phyloP scores from a whole-genome alignment of 2,888 invertebrate genomes.

The Sesia apiformis region DNA sequence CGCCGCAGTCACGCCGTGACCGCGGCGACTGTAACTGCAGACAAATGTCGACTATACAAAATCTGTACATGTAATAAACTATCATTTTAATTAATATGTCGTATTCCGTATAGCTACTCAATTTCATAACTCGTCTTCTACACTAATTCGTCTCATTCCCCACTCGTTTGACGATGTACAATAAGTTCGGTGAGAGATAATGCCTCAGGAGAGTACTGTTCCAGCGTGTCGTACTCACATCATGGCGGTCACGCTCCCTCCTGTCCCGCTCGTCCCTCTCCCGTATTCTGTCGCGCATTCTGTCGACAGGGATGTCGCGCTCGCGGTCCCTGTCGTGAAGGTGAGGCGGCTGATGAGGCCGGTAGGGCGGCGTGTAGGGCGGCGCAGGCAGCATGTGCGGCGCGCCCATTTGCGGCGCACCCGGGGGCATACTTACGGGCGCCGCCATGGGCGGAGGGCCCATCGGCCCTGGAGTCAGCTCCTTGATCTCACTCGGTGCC shows the following conservation, averaged over 20 bases:
- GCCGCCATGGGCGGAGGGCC: conserved; percentile 19
- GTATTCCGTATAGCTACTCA: too few relatives aligned
- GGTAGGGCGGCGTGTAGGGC: conserved; percentile 38
- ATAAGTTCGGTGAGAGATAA: too few relatives aligned
- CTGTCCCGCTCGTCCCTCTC: conserved; percentile 38
- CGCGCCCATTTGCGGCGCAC: conserved; percentile 20
- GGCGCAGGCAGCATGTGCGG: conserved; percentile 31
- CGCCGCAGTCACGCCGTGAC: too few relatives aligned
- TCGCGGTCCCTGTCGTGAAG: conserved; percentile 56
- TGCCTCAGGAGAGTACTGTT: too few relatives aligned
- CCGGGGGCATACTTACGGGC: conserved; percentile 16
- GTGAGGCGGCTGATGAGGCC: conserved; percentile 32
- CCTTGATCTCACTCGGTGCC: conserved; percentile 80
- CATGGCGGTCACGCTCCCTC: conserved; percentile 48
- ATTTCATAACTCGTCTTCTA: too few relatives aligned
- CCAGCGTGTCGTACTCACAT: conserved; percentile 19
- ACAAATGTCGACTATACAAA: too few relatives aligned
- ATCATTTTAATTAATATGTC: too few relatives aligned
- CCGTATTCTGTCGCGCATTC: conserved; percentile 36
- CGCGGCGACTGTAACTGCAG: too few relatives aligned
- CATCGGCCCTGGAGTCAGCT: conserved; percentile 76
- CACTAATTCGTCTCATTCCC: too few relatives aligned
- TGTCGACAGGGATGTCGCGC: conserved; percentile 50
- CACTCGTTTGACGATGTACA: too few relatives aligned
- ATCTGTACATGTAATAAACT: too few relatives aligned